Base-by-base conservation (phyloP, 2,113 vertebrate genomes). In the Rhinogobius similis region DNA sequence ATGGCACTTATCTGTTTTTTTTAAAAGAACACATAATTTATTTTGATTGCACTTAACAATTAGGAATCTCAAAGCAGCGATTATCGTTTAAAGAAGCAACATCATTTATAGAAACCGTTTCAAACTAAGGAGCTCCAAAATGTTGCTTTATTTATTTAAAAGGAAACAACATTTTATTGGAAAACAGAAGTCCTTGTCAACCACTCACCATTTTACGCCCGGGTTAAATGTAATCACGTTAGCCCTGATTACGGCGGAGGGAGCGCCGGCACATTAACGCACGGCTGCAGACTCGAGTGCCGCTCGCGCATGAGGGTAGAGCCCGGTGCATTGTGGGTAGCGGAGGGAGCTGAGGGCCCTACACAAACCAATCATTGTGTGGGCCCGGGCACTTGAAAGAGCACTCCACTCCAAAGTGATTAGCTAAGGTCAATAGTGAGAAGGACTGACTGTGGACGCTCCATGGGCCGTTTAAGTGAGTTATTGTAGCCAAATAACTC, bases 391-490 rank as follows among this genome's bases (percentile, higher is more conserved):
- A 85, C 92, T 91, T 92, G 87, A 92, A 89, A 81, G 43, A 66
- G 67, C 82, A 70, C 83, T 76, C 41, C 74, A 75, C 76, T 87
- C 24, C n/a, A 64, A 48, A 63, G 67, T 92, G 90, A 91, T 92
- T 92, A 89, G 82, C 20, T 43, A 73, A 86, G 84, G 89, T 88
- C 90, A 90, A 87, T 69, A 67, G 78, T 70, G 11, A 74, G 80
- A 44, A 76, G 66, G 76, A 73, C 78, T 67, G 74, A 58, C 75
- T 81, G 59, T 77, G 62, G 65, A 43, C 68, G 77, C 79, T 82
- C 44, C 27, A 71, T 75, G 63, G 74, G 63, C 32, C 72, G 38
- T 63, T 78, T 16, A 55, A 82, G 59, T 50, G 59, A 58, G 50
- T 67, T 21, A 43, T 43, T 43, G 41, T 12, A 43, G 39, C 10